Evolutionary conservation across 2,113 vertebrate species (phyloP).

Genomic region (Siniperca knerii): DNA sequence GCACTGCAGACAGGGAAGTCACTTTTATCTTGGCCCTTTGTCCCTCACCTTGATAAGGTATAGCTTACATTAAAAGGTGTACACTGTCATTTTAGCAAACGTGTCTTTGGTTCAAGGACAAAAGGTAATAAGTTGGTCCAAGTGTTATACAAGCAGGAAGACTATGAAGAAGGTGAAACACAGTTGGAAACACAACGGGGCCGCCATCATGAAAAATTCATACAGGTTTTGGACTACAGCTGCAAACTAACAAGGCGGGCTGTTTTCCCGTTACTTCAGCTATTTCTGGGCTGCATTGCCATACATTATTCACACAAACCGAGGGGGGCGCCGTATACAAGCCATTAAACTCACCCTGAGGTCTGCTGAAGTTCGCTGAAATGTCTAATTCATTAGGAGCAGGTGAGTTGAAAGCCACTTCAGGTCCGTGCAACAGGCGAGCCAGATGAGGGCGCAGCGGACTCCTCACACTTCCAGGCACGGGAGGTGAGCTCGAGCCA

Average conservation of each 20-base stretch:
- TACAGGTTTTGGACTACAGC: constrained; percentile 17
- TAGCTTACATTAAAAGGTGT: neutral
- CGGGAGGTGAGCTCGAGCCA: constrained; percentile 15
- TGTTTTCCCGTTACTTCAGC: constrained; percentile 5
- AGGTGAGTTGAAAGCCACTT: constrained; percentile 46
- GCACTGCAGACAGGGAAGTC: neutral
- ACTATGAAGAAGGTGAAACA: neutral
- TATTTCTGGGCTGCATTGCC: constrained; percentile 56
- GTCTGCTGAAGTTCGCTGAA: constrained; percentile 27
- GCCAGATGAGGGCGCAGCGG: constrained; percentile 65
- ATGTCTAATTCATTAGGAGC: constrained; percentile 45
- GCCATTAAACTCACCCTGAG: constrained; percentile 55
- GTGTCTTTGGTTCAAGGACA: neutral
- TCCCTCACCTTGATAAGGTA: neutral
- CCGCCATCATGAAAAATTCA: constrained; percentile 47
- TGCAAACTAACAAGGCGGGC: constrained; percentile 1
- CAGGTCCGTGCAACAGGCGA: neutral
- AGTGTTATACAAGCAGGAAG: neutral
- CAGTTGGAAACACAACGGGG: neutral
- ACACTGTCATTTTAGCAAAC: neutral
- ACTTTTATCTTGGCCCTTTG: neutral
- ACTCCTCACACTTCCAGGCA: constrained; percentile 33
- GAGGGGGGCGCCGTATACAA: constrained; percentile 2
- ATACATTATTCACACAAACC: constrained; percentile 69
- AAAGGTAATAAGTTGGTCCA: neutral